Base-by-base conservation (phyloP, 2,888 invertebrate genomes). In the Thalpophila matura region DNA sequence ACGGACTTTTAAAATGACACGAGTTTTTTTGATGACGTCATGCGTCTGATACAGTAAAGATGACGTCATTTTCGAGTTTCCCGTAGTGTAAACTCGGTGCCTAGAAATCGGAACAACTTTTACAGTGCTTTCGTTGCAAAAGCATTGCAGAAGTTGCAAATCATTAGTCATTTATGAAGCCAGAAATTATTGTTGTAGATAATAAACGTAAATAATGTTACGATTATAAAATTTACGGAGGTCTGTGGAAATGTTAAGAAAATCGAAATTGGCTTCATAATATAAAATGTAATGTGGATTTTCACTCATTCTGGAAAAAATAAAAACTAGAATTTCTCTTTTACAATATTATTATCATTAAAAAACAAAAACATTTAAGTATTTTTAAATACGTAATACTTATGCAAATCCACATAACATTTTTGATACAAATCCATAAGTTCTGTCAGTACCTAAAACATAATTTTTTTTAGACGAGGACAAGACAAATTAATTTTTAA, bases 21-120 rank as follows among this genome's bases (percentile, higher is more conserved):
- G 9, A 33, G n/a, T 33, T 14, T 7, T 6, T 20, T 10, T 2
- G 1, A 38, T 16, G 10, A 35, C 40, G 7, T 27, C 22, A 29
- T 24, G n/a, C n/a, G n/a, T n/a, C n/a, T n/a, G 16, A 33, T 3
- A 22, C 0, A 10, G 4, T 12, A 5, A 14, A 18, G 7, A 1
- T 0, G 5, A 0, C 10, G 70, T 16, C 22, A 46, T 40, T 46
- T 62, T 50, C n/a, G n/a, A 18, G 7, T 24, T 38, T 50, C 18
- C 18, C 2, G 1, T 18, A n/a, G 6, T 24, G n/a, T 5, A 33
- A 18, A 12, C 0, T 12, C 38, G 37, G 54, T 71, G 74, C 69
- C 62, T 57, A 58, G 62, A 79, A 78, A 70, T 73, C 78, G 58
- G 66, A 68, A 57, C 54, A 75, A 81, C 83, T 81, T 78, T 66